These are phyloP conservation scores for Actias luna DNA, from an alignment of 2,888 invertebrate genomes.

Conservation along the genomic window DNA sequence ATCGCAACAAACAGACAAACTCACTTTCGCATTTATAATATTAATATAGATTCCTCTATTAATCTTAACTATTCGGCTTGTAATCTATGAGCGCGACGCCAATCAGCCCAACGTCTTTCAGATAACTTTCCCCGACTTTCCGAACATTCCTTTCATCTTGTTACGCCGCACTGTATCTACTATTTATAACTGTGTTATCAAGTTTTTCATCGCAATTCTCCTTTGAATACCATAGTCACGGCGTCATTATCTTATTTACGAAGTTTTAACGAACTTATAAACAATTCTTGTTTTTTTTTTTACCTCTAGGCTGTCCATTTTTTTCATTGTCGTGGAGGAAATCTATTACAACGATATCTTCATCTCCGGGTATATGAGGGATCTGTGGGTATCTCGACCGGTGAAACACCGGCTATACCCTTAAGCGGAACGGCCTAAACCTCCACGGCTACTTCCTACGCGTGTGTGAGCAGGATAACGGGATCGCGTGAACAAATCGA, in stretches of 20 bases:
- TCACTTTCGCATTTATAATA: too few relatives aligned
- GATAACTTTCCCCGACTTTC: background rate
- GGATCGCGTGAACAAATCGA: too few relatives aligned
- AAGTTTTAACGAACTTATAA: background rate
- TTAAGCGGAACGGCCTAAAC: too few relatives aligned
- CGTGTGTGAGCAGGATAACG: too few relatives aligned
- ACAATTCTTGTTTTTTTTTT: background rate
- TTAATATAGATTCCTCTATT: background rate
- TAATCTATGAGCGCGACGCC: background rate
- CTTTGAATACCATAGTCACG: background rate
- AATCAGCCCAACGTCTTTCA: background rate
- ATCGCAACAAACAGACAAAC: too few relatives aligned
- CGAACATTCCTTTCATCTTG: slow-evolving; percentile 5
- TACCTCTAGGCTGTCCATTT: background rate
- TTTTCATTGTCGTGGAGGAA: too few relatives aligned
- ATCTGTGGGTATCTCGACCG: too few relatives aligned
- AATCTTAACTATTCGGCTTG: background rate
- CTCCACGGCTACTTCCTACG: too few relatives aligned
- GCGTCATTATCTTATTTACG: background rate
- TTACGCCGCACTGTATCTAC: slow-evolving; percentile 1
- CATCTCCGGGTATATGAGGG: too few relatives aligned
- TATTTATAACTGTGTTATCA: background rate
- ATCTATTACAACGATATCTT: too few relatives aligned
- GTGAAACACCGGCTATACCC: too few relatives aligned
- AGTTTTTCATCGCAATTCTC: background rate